Percentiles rank a stretch among this genome's conserved stretches.
These are phyloP conservation scores for Istiophorus platypterus DNA, from an alignment of 2,113 vertebrate species.

Conservation along the genomic window DNA sequence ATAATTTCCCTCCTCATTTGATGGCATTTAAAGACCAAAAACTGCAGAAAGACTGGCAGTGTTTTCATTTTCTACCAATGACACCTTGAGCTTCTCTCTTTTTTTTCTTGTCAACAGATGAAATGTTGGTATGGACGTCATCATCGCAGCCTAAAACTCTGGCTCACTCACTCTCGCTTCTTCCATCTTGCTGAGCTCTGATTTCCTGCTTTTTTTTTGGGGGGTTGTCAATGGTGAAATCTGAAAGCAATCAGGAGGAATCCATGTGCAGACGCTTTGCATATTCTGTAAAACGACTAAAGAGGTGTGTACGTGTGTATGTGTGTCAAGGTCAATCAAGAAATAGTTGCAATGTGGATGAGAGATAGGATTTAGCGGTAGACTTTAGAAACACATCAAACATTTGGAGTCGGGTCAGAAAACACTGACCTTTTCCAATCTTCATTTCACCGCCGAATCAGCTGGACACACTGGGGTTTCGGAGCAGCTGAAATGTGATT, in stretches of 20 bases:
- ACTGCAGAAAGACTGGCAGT: neutral
- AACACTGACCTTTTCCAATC: constrained; percentile 3
- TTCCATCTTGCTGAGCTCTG: neutral
- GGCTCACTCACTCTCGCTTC: neutral
- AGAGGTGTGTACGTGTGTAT: neutral
- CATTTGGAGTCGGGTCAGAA: constrained; percentile 7
- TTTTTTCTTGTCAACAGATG: constrained; percentile 19
- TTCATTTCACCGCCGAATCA: constrained; percentile 18
- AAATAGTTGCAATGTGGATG: neutral
- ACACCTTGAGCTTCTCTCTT: constrained; percentile 30
- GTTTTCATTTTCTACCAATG: neutral
- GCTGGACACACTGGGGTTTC: constrained; percentile 6
- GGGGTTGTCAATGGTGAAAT: neutral
- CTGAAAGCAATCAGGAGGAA: neutral
- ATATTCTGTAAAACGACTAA: neutral
- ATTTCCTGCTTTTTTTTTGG: constrained; percentile 15
- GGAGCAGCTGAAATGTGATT: constrained; percentile 25
- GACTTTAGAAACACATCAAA: neutral
- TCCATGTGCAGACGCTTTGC: neutral
- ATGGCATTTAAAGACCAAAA: constrained; percentile 17
- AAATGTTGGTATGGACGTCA: constrained; percentile 13
- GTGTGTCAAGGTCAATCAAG: constrained; percentile 11
- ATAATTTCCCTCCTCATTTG: neutral
- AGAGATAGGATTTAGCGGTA: constrained; percentile 7
- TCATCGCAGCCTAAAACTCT: neutral